phyloP scores from a whole-genome alignment of 2,888 invertebrate genomes.

The Lycaena phlaeas region DNA sequence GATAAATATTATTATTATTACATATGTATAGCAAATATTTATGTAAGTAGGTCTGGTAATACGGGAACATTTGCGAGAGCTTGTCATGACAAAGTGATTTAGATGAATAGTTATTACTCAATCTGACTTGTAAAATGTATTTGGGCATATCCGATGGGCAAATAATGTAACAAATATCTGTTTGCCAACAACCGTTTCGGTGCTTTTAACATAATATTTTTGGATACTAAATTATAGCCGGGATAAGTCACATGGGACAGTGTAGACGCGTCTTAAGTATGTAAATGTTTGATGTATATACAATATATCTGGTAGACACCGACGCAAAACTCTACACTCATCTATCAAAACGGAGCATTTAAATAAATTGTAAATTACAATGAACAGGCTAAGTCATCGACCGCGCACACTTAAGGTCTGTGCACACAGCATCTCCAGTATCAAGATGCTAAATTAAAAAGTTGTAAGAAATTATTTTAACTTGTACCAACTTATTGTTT shows the following conservation, averaged over 20 bases:
- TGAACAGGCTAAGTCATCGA: conserved; percentile 55
- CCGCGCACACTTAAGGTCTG: conserved; percentile 42
- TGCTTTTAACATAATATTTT: too few species aligned
- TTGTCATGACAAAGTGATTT: conserved; percentile 10
- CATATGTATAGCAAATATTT: conserved; percentile 58
- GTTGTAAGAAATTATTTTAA: neutral
- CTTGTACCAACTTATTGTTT: too few species aligned
- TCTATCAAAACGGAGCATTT: conserved; percentile 58
- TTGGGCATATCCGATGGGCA: too few species aligned
- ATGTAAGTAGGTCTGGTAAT: conserved; percentile 49
- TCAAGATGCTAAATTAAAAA: neutral
- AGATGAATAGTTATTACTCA: too few species aligned
- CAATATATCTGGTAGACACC: conserved; percentile 7
- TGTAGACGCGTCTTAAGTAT: neutral
- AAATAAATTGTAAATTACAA: conserved; percentile 67
- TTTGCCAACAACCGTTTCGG: too few species aligned
- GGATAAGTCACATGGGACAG: neutral
- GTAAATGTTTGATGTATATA: neutral
- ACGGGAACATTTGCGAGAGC: conserved; percentile 22
- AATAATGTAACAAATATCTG: too few species aligned
- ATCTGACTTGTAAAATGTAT: too few species aligned
- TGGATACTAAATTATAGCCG: too few species aligned
- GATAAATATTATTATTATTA: conserved; percentile 65
- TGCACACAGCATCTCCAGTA: conserved; percentile 9
- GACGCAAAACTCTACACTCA: conserved; percentile 37